Percentiles rank a stretch among this genome's conserved stretches.
phyloP scores from a whole-genome alignment of 2,797 vertebrate species.

The Macrochelys suwanniensis region DNA sequence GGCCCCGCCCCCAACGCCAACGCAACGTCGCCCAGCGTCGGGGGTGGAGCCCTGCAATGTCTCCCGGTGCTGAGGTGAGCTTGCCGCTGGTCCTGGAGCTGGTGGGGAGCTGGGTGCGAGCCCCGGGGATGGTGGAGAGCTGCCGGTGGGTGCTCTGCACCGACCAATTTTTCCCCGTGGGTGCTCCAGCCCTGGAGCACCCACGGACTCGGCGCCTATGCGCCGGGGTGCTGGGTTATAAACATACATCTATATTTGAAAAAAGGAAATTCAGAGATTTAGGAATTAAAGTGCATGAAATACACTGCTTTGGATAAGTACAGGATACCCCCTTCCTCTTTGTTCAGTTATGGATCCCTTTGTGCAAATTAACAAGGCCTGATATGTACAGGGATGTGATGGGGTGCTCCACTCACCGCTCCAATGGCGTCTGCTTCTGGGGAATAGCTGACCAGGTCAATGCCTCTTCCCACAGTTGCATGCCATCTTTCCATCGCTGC shows the following conservation, averaged over 20 bases:
- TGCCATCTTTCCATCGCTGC: background rate
- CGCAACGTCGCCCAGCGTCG: too few species aligned
- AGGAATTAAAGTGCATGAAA: background rate
- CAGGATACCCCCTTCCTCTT: background rate
- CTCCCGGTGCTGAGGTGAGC: too few species aligned
- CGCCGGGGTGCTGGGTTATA: background rate
- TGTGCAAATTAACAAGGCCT: background rate
- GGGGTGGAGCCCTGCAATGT: too few species aligned
- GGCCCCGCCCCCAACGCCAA: too few species aligned
- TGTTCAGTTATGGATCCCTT: background rate
- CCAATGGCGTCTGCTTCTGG: background rate
- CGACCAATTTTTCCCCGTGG: too few species aligned
- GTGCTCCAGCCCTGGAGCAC: too few species aligned
- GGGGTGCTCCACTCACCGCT: background rate
- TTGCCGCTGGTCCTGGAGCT: too few species aligned
- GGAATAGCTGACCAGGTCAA: background rate
- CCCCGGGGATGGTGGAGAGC: too few species aligned
- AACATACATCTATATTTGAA: background rate
- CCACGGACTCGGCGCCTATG: too few species aligned
- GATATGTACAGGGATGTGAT: background rate
- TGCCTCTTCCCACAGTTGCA: background rate
- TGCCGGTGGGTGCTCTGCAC: too few species aligned
- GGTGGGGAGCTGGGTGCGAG: too few species aligned
- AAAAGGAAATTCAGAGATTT: background rate
- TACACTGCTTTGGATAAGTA: background rate